Evolutionary conservation across 2,888 invertebrate species (phyloP), one percentile per base, ranked within the genome.

Genomic region (Uropetala carovei): DNA sequence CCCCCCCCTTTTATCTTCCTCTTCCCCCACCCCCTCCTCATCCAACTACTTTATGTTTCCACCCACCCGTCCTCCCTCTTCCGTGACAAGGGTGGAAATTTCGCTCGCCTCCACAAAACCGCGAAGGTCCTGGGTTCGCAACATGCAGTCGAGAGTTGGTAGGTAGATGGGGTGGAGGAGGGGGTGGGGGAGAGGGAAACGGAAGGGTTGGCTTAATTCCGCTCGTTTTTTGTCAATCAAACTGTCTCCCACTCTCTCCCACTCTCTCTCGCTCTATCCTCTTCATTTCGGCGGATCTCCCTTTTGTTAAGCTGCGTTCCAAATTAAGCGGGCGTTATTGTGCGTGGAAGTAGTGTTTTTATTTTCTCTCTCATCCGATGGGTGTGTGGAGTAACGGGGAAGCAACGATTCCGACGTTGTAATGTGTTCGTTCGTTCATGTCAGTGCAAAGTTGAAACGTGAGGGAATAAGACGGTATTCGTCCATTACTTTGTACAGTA

Each of bases 61-160:
- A 43, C 43, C 43, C 43, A 43, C 43, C 83, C 43, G 57, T 83
- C 57, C 83, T n/a, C 43, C 27, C 75, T 5, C 27, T 43, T 30
- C 30, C 82, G n/a, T 56, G 11, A 22, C 64, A 16, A 43, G 43
- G 43, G 43, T 43, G 89, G 58, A 43, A 64, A 64, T 89, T 68
- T 64, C 89, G 18, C 43, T 56, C 89, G 16, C 64, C 64, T 18
- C 64, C 64, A 18, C 68, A 89, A 89, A 89, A 89, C 64, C 89
- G 75, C 75, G 60, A 68, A 60, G 89, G 43, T n/a, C 30, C 60
- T 30, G 57, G 60, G 60, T 86, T 30, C 64, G 22, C 22, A 75
- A 75, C 75, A 27, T 75, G 22, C 75, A 27, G 27, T 43, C 43
- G 43, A 43, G 43, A 43, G 43, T 43, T 43, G 43, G 43, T 43